Evolutionary conservation across 2,797 vertebrate genomes (phyloP).

Genomic region (Aulostomus chinensis): DNA sequence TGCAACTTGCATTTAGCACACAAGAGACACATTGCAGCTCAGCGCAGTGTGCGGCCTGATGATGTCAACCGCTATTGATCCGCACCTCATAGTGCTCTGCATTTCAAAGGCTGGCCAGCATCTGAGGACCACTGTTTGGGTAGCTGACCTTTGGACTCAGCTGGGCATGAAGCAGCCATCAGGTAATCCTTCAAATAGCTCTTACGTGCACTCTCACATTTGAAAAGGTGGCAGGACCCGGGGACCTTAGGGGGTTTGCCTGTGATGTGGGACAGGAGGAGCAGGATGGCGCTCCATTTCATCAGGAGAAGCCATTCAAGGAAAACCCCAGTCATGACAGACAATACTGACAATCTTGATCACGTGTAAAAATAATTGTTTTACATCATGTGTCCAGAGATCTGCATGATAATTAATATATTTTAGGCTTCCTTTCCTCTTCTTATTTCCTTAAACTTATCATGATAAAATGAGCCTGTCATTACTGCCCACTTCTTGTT

Average conservation of each 20-base stretch:
- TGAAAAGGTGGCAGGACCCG: conserved; percentile 66
- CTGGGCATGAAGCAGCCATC: conserved; percentile 56
- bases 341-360: conserved; percentile 5
- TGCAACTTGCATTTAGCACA: background rate
- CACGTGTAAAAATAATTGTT: too few species aligned
- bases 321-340: conserved; percentile 19
- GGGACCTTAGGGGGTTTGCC: conserved; percentile 50
- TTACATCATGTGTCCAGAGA: background rate
- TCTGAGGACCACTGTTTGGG: conserved; percentile 64
- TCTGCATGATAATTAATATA: too few species aligned
- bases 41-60: conserved; percentile 38
- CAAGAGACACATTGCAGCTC: background rate
- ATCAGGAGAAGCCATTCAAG: conserved; percentile 29
- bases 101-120: conserved; percentile 73
- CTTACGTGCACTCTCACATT: conserved; percentile 71
- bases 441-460: background rate
- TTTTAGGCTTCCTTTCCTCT: too few species aligned
- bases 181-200: conserved; percentile 77
- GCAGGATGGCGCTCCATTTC: conserved; percentile 9
- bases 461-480: conserved; percentile 14
- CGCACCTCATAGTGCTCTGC: conserved; percentile 40
- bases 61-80: conserved; percentile 76
- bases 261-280: conserved; percentile 69
- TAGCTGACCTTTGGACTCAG: conserved; percentile 74
- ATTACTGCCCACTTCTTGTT: conserved; percentile 26